Evolutionary conservation across 2,888 invertebrate genomes (phyloP).

Genomic region (Phortica magna): DNA sequence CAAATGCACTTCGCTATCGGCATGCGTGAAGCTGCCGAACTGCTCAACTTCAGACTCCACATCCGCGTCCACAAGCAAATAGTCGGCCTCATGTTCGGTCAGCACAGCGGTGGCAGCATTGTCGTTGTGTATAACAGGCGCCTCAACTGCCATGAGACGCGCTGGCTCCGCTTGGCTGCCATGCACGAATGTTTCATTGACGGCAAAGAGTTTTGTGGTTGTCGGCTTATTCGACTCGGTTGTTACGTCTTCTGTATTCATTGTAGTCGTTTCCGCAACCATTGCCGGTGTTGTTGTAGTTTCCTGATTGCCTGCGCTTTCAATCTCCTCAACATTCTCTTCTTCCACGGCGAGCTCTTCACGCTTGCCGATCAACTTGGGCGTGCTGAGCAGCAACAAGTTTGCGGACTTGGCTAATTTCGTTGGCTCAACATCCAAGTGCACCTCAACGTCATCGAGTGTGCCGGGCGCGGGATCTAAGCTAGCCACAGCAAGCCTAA

Average conservation of each 20-base stretch:
- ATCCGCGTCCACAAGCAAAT: slow-evolving; percentile 63
- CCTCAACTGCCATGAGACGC: slow-evolving; percentile 60
- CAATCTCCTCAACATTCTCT: slow-evolving; percentile 58
- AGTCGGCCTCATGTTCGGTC: slow-evolving; percentile 66
- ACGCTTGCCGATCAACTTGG: slow-evolving; percentile 55
- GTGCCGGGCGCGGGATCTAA: slow-evolving; percentile 57
- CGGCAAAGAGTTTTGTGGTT: slow-evolving; percentile 59
- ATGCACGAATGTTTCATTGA: slow-evolving; percentile 54
- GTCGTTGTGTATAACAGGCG: slow-evolving; percentile 55
- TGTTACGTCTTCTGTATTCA: slow-evolving; percentile 41
- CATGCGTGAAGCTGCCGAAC: slow-evolving; percentile 69
- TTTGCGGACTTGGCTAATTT: slow-evolving; percentile 57
- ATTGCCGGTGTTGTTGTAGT: slow-evolving; percentile 29
- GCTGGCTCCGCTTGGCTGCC: slow-evolving; percentile 56
- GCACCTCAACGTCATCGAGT: slow-evolving; percentile 43
- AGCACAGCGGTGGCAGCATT: slow-evolving; percentile 59
- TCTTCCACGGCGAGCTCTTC: slow-evolving; percentile 60
- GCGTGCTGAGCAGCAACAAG: slow-evolving; percentile 68
- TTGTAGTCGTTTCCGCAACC: slow-evolving; percentile 44
- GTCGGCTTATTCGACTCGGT: slow-evolving; percentile 45
- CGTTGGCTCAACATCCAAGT: not conserved
- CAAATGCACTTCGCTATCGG: slow-evolving; percentile 68
- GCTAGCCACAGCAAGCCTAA: slow-evolving; percentile 49
- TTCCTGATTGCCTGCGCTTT: slow-evolving; percentile 38
- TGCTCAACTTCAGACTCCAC: slow-evolving; percentile 55